Percentiles rank a stretch among this genome's conserved stretches.
Conservation (phyloP, 2,888 invertebrate genomes). For the Lathronympha strigana region DNA sequence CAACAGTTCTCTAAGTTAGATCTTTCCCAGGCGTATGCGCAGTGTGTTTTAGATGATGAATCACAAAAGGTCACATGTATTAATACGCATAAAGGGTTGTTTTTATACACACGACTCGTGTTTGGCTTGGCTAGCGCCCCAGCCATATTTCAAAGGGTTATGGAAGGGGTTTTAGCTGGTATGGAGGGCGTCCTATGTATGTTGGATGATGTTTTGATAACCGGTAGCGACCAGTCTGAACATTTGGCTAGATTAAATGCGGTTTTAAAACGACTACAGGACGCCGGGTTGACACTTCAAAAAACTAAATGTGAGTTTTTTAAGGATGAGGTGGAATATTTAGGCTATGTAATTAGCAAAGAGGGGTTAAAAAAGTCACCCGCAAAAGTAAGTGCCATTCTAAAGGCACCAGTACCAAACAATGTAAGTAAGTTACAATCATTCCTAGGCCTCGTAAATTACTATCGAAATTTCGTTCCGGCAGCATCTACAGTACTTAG, state of each 20-base stretch:
- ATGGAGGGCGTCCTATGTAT: background rate
- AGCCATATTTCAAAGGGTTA: constrained; percentile 3
- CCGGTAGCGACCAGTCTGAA: background rate
- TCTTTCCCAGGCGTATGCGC: background rate
- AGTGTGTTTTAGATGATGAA: background rate
- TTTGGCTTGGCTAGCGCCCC: constrained; percentile 1
- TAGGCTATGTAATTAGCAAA: background rate
- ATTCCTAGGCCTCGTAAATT: too few relatives aligned
- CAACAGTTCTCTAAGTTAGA: constrained; percentile 6
- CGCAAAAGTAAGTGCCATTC: background rate
- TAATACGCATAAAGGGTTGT: constrained; percentile 1
- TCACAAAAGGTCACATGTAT: background rate
- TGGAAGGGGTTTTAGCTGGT: background rate
- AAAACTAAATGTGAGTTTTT: background rate
- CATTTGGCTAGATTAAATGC: background rate
- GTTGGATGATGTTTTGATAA: background rate
- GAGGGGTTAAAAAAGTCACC: background rate
- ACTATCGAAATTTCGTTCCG: too few relatives aligned
- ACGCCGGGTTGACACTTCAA: background rate
- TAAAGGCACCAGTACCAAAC: background rate
- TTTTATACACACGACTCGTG: background rate
- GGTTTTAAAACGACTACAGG: background rate
- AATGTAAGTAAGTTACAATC: background rate
- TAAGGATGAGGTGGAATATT: background rate
- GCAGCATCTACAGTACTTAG: too few relatives aligned